These are phyloP conservation scores for Patella pellucida DNA, from an alignment of 2,888 invertebrate genomes.

Conservation along the genomic window DNA sequence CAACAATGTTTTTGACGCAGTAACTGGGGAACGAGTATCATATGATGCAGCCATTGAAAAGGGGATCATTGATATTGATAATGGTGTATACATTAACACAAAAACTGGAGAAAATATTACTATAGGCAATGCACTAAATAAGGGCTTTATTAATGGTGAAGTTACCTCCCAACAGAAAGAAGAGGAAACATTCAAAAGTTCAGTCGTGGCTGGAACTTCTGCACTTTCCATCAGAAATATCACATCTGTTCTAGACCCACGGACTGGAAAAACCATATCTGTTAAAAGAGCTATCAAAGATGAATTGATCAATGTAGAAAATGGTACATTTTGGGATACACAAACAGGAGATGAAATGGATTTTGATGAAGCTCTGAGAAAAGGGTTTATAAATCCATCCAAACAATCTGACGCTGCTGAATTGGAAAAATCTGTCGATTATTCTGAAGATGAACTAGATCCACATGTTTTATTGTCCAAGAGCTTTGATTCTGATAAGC, in stretches of 20 bases:
- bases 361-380: slow-evolving; percentile 85
- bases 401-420: slow-evolving; percentile 55
- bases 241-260: slow-evolving; percentile 80
- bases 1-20: slow-evolving; percentile 77
- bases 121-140: slow-evolving; percentile 84
- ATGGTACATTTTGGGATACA: slow-evolving; percentile 86
- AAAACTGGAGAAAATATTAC: slow-evolving; percentile 83
- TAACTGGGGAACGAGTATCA: slow-evolving; percentile 80
- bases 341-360: slow-evolving; percentile 84
- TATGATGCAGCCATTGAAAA: slow-evolving; percentile 91
- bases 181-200: slow-evolving; percentile 58
- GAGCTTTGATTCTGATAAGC: slow-evolving; percentile 41
- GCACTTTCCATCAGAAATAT: slow-evolving; percentile 52
- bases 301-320: slow-evolving; percentile 69
- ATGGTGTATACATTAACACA: slow-evolving; percentile 77
- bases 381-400: slow-evolving; percentile 75
- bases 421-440: slow-evolving; percentile 51
- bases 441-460: slow-evolving; percentile 40
- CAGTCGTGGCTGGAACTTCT: slow-evolving; percentile 50
- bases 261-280: slow-evolving; percentile 75
- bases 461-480: slow-evolving; percentile 25
- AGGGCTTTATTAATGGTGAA: slow-evolving; percentile 78
- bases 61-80: slow-evolving; percentile 86
- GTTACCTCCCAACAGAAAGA: slow-evolving; percentile 56
- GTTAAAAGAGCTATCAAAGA: slow-evolving; percentile 59